Base-by-base conservation (phyloP, 2,888 invertebrate genomes). In the Himalopsyche tibetana region DNA sequence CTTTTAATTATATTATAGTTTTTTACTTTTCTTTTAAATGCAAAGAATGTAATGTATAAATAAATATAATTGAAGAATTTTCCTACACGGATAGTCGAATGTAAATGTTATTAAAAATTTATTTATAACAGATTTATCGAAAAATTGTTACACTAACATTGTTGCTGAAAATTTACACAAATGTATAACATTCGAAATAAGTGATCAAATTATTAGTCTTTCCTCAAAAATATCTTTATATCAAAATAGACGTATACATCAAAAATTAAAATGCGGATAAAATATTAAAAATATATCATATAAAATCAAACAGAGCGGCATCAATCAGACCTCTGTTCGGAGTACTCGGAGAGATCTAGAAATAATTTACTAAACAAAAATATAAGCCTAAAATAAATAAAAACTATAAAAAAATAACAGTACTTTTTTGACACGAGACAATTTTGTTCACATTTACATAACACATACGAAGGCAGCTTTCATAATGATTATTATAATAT, bases 361-460 rank as follows among this genome's bases (percentile, higher is more conserved):
- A n/a, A 80, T 42, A 80, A 42, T 80, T 38, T 74, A 74, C n/a
- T 80, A n/a, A 6, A 80, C 36, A n/a, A 36, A 28, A 80, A n/a
- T 40, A 40, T 80, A 19, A 28, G 80, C 19, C 55, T 84, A 51
- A 9, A 84, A 55, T 80, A 56, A 42, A 84, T 80, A 80, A 84
- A 84, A 87, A 55, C 82, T 86, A 83, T 85, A 88, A 86, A 88
- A 82, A 83, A 42, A 80, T 82, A 84, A 84, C 84, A 85, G 82
- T 85, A 82, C 38, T 51, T 82, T 84, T 55, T 55, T 69, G 51
- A 85, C 74, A 84, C 84, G 55, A 74, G 74, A 85, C 82, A 55
- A 51, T 63, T 80, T 69, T 85, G 82, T 69, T 82, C 82, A 40
- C 51, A 36, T 83, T 79, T 83, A 83, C 74, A 69, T 51, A 83